Conservation (phyloP, 1,140 invertebrate genomes). For the Scaptomyza graminum region DNA sequence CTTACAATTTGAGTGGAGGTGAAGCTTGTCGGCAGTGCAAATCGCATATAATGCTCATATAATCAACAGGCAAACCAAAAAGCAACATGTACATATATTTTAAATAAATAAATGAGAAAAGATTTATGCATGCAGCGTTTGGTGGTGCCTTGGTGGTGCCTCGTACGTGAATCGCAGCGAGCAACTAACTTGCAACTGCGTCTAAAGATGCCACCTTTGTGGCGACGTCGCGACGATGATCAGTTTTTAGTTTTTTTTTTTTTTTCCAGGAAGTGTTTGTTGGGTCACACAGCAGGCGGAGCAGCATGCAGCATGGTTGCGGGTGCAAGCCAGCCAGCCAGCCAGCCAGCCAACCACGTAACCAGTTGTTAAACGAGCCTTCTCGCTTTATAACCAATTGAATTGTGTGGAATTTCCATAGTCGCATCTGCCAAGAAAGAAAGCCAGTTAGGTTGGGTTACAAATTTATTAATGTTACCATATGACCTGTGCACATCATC, state of each 20-base stretch:
- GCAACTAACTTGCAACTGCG: slow-evolving; percentile 15
- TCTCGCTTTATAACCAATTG: slow-evolving; percentile 65
- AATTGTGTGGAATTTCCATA: slow-evolving; percentile 61
- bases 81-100: slow-evolving; percentile 36
- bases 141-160: slow-evolving; percentile 28
- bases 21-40: slow-evolving; percentile 56
- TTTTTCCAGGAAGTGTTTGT: slow-evolving; percentile 69
- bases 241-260: slow-evolving; percentile 49
- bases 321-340: slow-evolving; percentile 13
- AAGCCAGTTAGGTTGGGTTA: slow-evolving; percentile 46
- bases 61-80: slow-evolving; percentile 34
- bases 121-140: slow-evolving; percentile 75
- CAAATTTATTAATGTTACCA: slow-evolving; percentile 49
- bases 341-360: slow-evolving; percentile 49
- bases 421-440: slow-evolving; percentile 18
- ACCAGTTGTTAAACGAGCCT: slow-evolving; percentile 77
- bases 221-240: slow-evolving; percentile 21
- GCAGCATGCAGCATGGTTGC: slow-evolving; percentile 12
- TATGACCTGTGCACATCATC: slow-evolving; percentile 53
- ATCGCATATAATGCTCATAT: slow-evolving; percentile 69
- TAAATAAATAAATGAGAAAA: slow-evolving; percentile 68
- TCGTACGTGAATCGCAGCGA: slow-evolving; percentile 48
- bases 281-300: slow-evolving; percentile 39
- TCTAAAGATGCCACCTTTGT: slow-evolving; percentile 71
- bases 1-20: slow-evolving; percentile 29